Evolutionary conservation across 2,888 invertebrate species (phyloP), one percentile per base, ranked within the genome.

Genomic region (Tenthredo mesomela): DNA sequence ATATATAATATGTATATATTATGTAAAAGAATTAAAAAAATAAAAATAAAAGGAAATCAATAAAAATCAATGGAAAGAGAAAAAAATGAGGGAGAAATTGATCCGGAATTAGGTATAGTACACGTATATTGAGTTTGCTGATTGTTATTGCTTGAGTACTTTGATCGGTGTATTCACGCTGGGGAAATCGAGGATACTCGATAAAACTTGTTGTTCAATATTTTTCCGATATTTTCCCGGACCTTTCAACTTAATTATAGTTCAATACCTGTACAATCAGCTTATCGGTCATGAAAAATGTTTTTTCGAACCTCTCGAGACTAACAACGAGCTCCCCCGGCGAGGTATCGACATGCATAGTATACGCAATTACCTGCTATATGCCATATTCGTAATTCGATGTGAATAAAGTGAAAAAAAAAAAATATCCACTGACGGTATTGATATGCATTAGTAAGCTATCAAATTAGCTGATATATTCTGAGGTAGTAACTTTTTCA

Each of bases 241-340:
- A 67, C 58, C 80, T 80, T 61, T 80, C 61, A 61, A 80, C 58
- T 40, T 61, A 61, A 80, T 80, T 37, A 80, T 80, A 40, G 61
- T 29, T 61, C 58, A 21, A 80, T 80, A 61, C 33, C 6, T 18
- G 54, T 73, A 29, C 75, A 33, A 50, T 50, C 47, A 37, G 50
- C 29, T 77, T 77, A 50, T 5, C 50, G 29, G 75, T 54, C 15
- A 47, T 29, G 54, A 77, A 54, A 54, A 77, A 77, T 50, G 29
- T 77, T 77, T 77, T 73, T n/a, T 7, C 71, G 29, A 73, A 73
- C 43, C 43, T 25, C 40, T 10, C 43, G 71, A 73, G 71, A 73
- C 71, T 12, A 33, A 33, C 33, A 67, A 67, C 67, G 33, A 18
- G 33, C 29, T 33, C 67, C 67, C 67, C 33, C 33, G 29, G 33